phyloP scores from a whole-genome alignment of 2,797 vertebrate species.

The Enteromius anoplus region DNA sequence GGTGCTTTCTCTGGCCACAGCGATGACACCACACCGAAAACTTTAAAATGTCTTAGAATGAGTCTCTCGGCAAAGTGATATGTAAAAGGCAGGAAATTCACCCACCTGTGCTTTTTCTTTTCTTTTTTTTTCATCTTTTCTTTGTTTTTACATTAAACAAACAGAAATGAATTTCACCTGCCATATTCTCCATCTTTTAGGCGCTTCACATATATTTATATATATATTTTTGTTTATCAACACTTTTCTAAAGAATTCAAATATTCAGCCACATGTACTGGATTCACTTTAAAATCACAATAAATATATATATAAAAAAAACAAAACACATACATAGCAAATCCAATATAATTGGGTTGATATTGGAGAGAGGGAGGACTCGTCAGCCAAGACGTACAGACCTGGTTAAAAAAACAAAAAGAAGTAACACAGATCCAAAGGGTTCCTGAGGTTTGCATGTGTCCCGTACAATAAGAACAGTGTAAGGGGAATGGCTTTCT shows the following conservation, averaged over 20 bases:
- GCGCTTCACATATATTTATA: constrained; percentile 90
- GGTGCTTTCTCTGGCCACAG: constrained; percentile 85
- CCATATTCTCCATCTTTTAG: constrained; percentile 80
- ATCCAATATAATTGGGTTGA: constrained; percentile 87
- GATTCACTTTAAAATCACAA: constrained; percentile 94
- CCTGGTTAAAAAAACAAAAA: constrained; percentile 50
- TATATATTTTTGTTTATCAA: constrained; percentile 87
- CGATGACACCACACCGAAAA: constrained; percentile 94
- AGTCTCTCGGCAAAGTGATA: constrained; percentile 90
- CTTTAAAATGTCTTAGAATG: constrained; percentile 87
- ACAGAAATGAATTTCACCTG: constrained; percentile 73
- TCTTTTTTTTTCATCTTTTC: constrained; percentile 77
- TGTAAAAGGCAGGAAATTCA: constrained; percentile 83
- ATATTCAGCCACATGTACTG: constrained; percentile 98
- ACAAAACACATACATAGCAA: constrained; percentile 82
- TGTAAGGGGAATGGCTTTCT: constrained; percentile 85
- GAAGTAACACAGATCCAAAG: constrained; percentile 58
- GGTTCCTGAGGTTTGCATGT: constrained; percentile 85
- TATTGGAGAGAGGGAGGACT: constrained; percentile 84
- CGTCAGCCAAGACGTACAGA: constrained; percentile 75
- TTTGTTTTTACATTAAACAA: constrained; percentile 79
- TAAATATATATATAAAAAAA: constrained; percentile 70
- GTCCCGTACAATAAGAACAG: constrained; percentile 77
- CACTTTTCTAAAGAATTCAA: constrained; percentile 91
- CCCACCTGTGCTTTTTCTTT: constrained; percentile 85